Base-by-base conservation (phyloP, 2,888 invertebrate species). In the Drosophila mettleri region DNA sequence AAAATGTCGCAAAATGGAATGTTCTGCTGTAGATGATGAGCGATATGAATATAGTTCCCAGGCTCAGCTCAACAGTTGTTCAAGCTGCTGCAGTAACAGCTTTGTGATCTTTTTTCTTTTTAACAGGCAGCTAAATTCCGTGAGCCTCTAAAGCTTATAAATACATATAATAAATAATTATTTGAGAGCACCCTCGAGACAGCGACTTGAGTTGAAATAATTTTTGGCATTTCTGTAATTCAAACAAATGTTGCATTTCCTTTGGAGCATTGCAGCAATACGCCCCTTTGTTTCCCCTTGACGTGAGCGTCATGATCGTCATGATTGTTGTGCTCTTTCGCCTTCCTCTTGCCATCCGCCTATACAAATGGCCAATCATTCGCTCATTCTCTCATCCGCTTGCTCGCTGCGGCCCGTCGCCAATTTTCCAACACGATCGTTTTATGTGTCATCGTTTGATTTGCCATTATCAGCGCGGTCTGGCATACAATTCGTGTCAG, bases 11-110 rank as follows among this genome's bases (percentile, higher is more conserved):
- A 84, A 85, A 82, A 72, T 80, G 89, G 89, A 88, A 86, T 89
- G 89, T 67, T 78, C 60, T 66, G 75, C 69, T 84, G 89, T 76
- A 86, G 89, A 89, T 89, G 79, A 76, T 65, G 69, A 65, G 70
- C 78, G 90, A 90, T 90, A 90, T 91, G 90, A 80, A 85, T 86
- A 88, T 88, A 78, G 91, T 90, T 90, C 90, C 91, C 90, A 90
- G 87, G 86, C 75, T 73, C 69, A 45, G 41, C 33, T 36, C 38
- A 45, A 48, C 52, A 61, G 78, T 52, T 76, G 60, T 54, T 48
- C 53, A 33, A 57, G 72, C 36, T 52, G 18, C 54, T n/a, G 38
- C 69, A 45, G 45, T 24, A 64, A 27, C 39, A 48, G 61, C 39
- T 41, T 20, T 22, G 34, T 36, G 66, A 66, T 65, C 73, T 60